Percentiles rank a stretch among this genome's conserved stretches.
phyloP scores from a whole-genome alignment of 2,888 invertebrate species.

The Patella pellucida region DNA sequence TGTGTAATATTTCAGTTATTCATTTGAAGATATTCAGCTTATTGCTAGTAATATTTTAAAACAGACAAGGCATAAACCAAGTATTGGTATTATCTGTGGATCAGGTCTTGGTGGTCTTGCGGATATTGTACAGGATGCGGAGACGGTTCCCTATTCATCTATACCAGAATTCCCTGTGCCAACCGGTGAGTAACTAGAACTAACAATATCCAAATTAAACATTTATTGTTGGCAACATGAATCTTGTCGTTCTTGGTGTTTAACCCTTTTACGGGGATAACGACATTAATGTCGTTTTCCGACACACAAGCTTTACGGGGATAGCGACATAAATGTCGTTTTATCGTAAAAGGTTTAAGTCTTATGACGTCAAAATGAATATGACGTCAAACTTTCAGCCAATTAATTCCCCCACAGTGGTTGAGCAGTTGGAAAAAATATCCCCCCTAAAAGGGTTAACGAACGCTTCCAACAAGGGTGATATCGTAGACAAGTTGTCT shows the following conservation, averaged over 20 bases:
- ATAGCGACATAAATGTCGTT: too few species aligned
- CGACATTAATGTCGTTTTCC: too few species aligned
- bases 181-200: conserved; percentile 69
- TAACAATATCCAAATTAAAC: neutral
- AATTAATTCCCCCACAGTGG: too few species aligned
- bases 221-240: neutral
- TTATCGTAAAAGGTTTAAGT: too few species aligned
- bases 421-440: too few species aligned
- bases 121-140: conserved; percentile 80
- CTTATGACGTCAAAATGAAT: too few species aligned
- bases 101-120: conserved; percentile 91
- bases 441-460: too few species aligned
- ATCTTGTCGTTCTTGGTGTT: neutral
- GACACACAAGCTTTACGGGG: too few species aligned
- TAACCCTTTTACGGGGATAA: too few species aligned
- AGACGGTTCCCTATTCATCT: conserved; percentile 86
- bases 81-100: conserved; percentile 95
- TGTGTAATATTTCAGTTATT: conserved; percentile 40
- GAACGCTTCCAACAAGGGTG: too few species aligned
- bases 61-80: conserved; percentile 79
- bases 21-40: conserved; percentile 83
- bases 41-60: conserved; percentile 83
- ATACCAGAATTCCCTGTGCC: conserved; percentile 96
- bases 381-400: too few species aligned
- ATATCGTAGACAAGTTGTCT: too few species aligned